These are phyloP conservation scores for Ferdinandea cuprea DNA, from an alignment of 2,888 invertebrate species.

Conservation along the genomic window DNA sequence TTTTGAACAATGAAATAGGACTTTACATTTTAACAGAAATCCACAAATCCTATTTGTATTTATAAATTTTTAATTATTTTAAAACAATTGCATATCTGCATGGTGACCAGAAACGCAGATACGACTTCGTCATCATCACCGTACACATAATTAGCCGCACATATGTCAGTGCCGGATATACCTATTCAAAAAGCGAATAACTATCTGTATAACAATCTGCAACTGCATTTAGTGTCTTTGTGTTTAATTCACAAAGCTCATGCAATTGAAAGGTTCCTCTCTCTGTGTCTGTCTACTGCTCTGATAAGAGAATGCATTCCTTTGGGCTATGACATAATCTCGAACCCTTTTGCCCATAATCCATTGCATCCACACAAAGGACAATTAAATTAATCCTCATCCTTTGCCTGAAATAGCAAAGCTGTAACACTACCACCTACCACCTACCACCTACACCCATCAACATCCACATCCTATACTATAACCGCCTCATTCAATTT, in stretches of 20 bases:
- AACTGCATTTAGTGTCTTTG: conserved; percentile 6
- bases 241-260: conserved; percentile 34
- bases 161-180: neutral
- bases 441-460: neutral
- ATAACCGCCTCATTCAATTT: conserved; percentile 1
- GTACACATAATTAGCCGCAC: neutral
- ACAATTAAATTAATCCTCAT: conserved; percentile 60
- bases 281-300: conserved; percentile 14
- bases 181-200: neutral
- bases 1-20: no score
- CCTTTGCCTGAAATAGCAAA: neutral
- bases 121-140: neutral
- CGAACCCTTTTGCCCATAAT: conserved; percentile 43
- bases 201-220: neutral
- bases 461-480: no score
- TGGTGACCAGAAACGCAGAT: no score
- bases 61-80: no score
- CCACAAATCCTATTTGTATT: no score
- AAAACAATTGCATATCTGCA: no score
- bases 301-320: conserved; percentile 47
- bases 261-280: conserved; percentile 25
- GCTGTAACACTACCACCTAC: neutral
- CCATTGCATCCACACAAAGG: conserved; percentile 61
- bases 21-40: no score
- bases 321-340: conserved; percentile 37